Evolutionary conservation across 2,888 invertebrate species (phyloP).

Genomic region (Lasioglossum malachurum): DNA sequence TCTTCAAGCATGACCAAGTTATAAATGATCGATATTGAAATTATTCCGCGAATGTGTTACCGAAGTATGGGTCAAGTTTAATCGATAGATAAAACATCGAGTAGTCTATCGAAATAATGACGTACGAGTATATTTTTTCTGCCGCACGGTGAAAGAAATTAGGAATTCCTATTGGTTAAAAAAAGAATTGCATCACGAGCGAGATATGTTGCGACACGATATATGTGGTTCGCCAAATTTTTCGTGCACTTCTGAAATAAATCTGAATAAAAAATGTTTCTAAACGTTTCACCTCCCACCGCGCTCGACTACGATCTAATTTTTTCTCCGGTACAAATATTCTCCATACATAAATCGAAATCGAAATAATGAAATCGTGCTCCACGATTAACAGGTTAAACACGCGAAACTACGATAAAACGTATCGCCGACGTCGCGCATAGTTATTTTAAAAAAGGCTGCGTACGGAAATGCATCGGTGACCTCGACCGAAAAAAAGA

Average conservation of each 20-base stretch:
- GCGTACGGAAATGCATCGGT: conserved; percentile 18
- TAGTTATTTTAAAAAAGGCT: conserved; percentile 21
- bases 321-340: not conserved
- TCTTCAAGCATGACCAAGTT: not conserved
- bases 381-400: not conserved
- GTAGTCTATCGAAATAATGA: not conserved
- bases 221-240: not conserved
- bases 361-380: not conserved
- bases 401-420: conserved; percentile 31
- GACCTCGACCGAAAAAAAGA: not conserved
- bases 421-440: conserved; percentile 5
- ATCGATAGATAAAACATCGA: not conserved
- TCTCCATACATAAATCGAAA: too few species aligned
- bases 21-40: not conserved
- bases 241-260: not conserved
- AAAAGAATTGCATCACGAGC: conserved; percentile 14
- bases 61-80: not conserved
- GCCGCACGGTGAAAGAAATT: not conserved
- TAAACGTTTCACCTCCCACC: not conserved
- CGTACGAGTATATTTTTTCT: not conserved
- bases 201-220: not conserved
- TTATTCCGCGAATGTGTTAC: not conserved
- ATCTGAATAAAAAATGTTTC: not conserved
- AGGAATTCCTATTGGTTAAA: conserved; percentile 23
- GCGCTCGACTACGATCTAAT: not conserved